Evolutionary conservation across 1,140 invertebrate species (phyloP), one percentile per base, ranked within the genome.

Genomic region (Anthonomus grandis): DNA sequence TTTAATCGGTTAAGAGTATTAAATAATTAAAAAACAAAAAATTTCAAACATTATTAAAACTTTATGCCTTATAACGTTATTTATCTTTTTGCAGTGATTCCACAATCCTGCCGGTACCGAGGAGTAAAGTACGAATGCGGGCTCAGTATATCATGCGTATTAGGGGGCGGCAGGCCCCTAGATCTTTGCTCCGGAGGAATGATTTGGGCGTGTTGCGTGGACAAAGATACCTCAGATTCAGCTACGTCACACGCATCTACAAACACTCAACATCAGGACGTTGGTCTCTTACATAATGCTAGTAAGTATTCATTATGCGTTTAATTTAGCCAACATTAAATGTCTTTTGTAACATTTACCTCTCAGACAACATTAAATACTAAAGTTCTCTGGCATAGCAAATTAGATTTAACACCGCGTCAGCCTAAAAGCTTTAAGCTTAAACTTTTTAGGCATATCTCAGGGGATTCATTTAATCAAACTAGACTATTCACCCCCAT

Each of bases 191-290:
- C 88, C n/a, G 92, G 92, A 38, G 93, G 92, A 21, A 83, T 93
- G 78, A 90, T 94, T 59, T 94, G 91, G 91, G 88, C 89, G 8
- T 96, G 93, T 72, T 96, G 93, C 69, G 87, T 96, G 0, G 89
- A 93, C 70, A 81, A 86, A 61, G 86, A 91, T 74, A 75, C 55
- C 67, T 75, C 57, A 65, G 72, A 31, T 73, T 37, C 31, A 3
- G 15, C 2, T 13, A 12, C 44, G 9, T 13, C 12, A 9, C 36
- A 23, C 10, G 21, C 12, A 31, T 25, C 55, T 27, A 83, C 66
- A 71, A 83, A 75, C 52, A 81, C 74, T 72, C 74, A 68, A 70
- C 75, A 75, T 49, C 78, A 65, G 67, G 75, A 80, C 74, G 57
- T 77, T 37, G 74, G 72, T 72, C 79, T 75, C 9, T 77, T 91